Base-by-base conservation (phyloP, 2,113 vertebrate species). In the Helogale parvula region DNA sequence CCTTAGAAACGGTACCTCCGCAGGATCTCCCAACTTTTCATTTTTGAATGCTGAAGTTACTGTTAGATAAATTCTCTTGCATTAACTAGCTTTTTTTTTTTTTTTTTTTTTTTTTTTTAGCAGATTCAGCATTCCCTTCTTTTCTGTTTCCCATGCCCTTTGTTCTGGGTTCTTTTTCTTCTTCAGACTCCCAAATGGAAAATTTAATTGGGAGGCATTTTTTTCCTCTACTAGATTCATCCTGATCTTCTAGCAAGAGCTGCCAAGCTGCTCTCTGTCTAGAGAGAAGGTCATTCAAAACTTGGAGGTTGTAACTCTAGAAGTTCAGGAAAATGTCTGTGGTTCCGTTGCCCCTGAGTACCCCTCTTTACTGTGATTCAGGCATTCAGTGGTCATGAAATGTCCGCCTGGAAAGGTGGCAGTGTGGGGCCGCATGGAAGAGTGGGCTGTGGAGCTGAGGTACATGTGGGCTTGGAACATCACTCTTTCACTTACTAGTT, bases 21-120 rank as follows among this genome's bases (percentile, higher is more conserved):
- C 1, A 4, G 29, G 21, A 90, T 90, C 65, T 85, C 52, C 50
- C 66, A 92, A 87, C 96, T 88, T 95, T 85, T 95, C 74, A 93
- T 88, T 89, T 96, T 93, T 97, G 80, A 96, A 94, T 83, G 27
- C 94, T 98, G 65, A 98, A 88, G 74, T 93, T 93, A 96, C 97
- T 93, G 68, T 97, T 97, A 68, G 83, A 82, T 79, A 80, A 97
- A 88, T 97, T 97, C 98, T 92, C 98, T 98, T 96, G 96, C 96
- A 97, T 98, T 98, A 98, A 98, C 98, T 98, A 97, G 92, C 94
- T 97, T 68, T 94, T 54, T 57, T 68, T 94, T 54, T 57, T 97
- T 68, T 94, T 54, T 57, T 97, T 68, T 94, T 54, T 57, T 50
- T 50, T 3, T 50, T 50, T 50, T 94, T 94, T 94, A 97, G 97